phyloP scores from a whole-genome alignment of 2,113 vertebrate genomes.

The Aldabrachelys gigantea region DNA sequence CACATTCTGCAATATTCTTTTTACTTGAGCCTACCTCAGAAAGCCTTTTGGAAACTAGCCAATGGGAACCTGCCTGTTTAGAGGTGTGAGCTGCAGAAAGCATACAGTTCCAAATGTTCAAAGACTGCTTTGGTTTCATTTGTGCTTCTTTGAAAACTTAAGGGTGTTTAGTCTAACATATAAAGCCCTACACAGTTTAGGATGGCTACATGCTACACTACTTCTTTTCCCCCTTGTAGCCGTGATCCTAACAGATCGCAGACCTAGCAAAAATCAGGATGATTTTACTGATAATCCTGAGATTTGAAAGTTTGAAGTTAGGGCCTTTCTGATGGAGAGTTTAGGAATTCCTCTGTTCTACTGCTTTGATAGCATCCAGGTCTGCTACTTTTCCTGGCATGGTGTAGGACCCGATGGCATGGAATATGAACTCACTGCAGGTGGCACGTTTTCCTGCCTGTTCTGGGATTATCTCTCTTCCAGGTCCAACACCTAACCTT shows the following conservation, averaged over 20 bases:
- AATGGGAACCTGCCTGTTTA: not conserved
- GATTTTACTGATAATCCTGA: not conserved
- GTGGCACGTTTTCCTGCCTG: not conserved
- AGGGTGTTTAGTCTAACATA: not conserved
- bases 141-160: not conserved
- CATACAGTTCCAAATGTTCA: not conserved
- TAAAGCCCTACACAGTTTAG: not conserved
- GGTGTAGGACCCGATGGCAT: rapidly evolving
- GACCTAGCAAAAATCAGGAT: not conserved
- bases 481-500: not conserved
- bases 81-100: not conserved
- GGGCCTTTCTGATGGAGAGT: rapidly evolving
- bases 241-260: not conserved
- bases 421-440: not conserved
- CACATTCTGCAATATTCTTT: not conserved
- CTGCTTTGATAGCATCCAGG: not conserved
- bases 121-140: not conserved
- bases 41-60: not conserved
- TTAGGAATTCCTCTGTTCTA: not conserved
- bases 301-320: not conserved
- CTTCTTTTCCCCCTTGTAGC: too few relatives aligned
- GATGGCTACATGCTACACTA: too few relatives aligned
- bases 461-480: not conserved
- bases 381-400: not conserved
- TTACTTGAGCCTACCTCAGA: not conserved